Base-by-base conservation (phyloP, 2,888 invertebrate species). In the Erannis defoliaria region DNA sequence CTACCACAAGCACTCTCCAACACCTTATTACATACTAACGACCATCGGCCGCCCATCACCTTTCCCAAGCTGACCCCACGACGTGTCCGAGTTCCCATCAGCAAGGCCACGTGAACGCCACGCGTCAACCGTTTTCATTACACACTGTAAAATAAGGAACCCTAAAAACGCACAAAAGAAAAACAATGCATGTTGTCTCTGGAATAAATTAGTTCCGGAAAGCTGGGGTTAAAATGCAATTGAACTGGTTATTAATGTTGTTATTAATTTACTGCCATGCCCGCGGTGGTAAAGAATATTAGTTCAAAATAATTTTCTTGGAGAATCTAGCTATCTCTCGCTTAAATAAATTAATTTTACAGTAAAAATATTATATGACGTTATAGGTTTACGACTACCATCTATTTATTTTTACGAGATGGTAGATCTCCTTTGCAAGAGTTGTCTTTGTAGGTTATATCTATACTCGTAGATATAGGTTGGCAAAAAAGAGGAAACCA, bases 11-110 rank as follows among this genome's bases (percentile, higher is more conserved):
- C 29, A 35, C 48, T 55, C 53, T 58, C 12, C 23, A 51, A 59
- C 55, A 53, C 51, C 51, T 56, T 33, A 46, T 56, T 56, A 56
- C 45, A 57, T 37, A 40, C 50, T 54, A 66, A 70, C 58, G 23
- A 66, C 40, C 53, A 64, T 62, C 63, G 50, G 46, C 63, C 55
- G 66, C 66, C 62, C 67, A 67, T 66, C 65, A 51, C 62, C 55
- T 33, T 90, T 90, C 91, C 89, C 90, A 91, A 87, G 50, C 50
- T 48, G 60, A 50, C 60, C 55, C 60, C 82, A 80, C 84, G 87
- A 84, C 86, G 85, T 78, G 80, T 78, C 77, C 86, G 89, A 88
- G 88, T 90, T 90, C 92, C 89, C 90, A 90, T 84, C 87, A 85
- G 84, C 19, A 31, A 64, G 58, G 79, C 69, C 88, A 85, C 85